A percentile compares a stretch with the other conserved stretches of the same genome.
Conservation (phyloP, 2,113 vertebrate species). For the Illadopsis cleaveri region DNA sequence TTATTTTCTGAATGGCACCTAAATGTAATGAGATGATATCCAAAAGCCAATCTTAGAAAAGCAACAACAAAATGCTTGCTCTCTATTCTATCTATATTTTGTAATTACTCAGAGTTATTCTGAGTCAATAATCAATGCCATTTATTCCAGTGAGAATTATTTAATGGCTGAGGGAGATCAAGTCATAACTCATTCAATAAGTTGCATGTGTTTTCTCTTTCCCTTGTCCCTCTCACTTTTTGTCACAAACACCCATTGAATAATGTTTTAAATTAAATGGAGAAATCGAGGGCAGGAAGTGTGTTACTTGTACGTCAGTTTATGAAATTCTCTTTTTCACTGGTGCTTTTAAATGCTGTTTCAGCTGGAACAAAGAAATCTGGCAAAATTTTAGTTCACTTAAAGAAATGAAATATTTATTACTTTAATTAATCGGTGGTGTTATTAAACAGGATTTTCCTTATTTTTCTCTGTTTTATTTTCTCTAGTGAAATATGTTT, state of each 20-base stretch:
- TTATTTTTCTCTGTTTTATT: neutral
- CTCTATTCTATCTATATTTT: neutral
- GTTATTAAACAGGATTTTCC: neutral
- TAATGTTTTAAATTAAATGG: slow-evolving; percentile 34
- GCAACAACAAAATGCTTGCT: neutral
- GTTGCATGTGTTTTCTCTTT: neutral
- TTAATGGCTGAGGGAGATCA: neutral
- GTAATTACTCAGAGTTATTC: slow-evolving; percentile 13
- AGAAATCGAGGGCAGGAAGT: neutral
- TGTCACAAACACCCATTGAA: neutral
- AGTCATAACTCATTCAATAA: neutral
- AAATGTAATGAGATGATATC: neutral
- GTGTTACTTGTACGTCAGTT: neutral
- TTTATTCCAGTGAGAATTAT: slow-evolving; percentile 31
- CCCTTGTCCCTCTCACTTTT: neutral
- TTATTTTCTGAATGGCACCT: slow-evolving; percentile 11
- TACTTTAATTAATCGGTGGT: neutral
- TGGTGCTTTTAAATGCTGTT: neutral
- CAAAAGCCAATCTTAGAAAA: neutral
- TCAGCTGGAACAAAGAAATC: neutral
- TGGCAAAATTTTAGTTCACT: neutral
- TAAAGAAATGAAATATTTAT: neutral
- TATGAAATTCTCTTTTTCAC: neutral
- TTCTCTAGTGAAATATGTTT: neutral
- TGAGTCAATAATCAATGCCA: slow-evolving; percentile 29